phyloP scores from a whole-genome alignment of 2,113 vertebrate species.

The Corythoichthys intestinalis region DNA sequence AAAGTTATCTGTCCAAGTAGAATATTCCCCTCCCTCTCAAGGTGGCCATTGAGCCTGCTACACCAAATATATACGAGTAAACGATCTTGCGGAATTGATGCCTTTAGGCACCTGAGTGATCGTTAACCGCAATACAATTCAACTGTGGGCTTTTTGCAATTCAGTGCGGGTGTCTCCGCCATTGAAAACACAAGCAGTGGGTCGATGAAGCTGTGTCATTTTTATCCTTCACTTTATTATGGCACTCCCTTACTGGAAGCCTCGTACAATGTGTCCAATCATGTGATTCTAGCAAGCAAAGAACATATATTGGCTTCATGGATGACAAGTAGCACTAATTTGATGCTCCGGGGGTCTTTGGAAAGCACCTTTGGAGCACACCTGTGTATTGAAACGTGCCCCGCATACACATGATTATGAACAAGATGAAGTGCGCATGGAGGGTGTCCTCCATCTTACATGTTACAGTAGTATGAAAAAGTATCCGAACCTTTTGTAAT shows the following conservation, averaged over 20 bases:
- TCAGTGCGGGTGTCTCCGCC: neutral
- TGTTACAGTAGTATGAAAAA: neutral
- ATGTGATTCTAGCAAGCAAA: neutral
- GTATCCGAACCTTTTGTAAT: too few relatives aligned
- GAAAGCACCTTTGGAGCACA: constrained; percentile 14
- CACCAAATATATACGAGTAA: neutral
- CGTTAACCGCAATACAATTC: constrained; percentile 42
- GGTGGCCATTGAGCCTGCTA: neutral
- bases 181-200: constrained; percentile 5
- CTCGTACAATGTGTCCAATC: neutral
- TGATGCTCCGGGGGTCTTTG: constrained; percentile 21
- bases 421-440: neutral
- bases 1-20: neutral
- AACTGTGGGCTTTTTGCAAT: neutral
- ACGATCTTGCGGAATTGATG: constrained; percentile 25
- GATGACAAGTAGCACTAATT: constrained; percentile 18
- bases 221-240: constrained; percentile 9
- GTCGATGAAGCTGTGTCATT: constrained; percentile 1
- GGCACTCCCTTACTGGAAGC: neutral
- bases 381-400: constrained; percentile 4
- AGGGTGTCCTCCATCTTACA: constrained; percentile 6
- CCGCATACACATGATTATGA: constrained; percentile 15
- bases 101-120: constrained; percentile 20
- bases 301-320: neutral
- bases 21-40: neutral